These are phyloP conservation scores for Amphipyra berbera DNA, from an alignment of 2,888 invertebrate genomes.

Conservation along the genomic window DNA sequence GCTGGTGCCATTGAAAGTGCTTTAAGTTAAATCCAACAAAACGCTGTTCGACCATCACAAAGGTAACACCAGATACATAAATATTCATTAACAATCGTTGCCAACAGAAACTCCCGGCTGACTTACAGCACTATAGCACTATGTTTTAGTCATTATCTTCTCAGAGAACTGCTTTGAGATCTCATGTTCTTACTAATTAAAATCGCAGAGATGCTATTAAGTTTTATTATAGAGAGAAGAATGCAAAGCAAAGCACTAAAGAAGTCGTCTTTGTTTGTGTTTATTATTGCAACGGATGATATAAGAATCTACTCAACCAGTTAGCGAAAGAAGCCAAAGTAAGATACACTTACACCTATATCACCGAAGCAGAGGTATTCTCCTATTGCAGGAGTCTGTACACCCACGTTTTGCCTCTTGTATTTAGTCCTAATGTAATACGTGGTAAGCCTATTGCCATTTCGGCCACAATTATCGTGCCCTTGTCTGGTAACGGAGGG, in stretches of 20 bases:
- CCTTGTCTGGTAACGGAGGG: no score
- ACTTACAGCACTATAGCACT: conserved; percentile 24
- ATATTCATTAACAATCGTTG: conserved; percentile 55
- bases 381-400: no score
- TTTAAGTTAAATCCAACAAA: not conserved
- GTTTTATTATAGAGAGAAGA: conserved; percentile 1
- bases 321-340: no score
- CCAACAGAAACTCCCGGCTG: conserved; percentile 35
- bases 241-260: not conserved
- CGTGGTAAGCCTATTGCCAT: no score
- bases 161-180: conserved; percentile 15
- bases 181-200: conserved; percentile 23
- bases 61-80: conserved; percentile 29
- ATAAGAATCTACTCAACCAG: no score
- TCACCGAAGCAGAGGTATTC: no score
- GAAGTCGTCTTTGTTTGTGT: not conserved
- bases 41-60: conserved; percentile 11
- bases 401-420: no score
- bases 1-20: no score
- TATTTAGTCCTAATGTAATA: no score
- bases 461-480: no score
- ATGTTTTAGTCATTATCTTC: conserved; percentile 27
- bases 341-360: no score
- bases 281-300: conserved; percentile 1
- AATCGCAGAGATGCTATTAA: conserved; percentile 2